These are phyloP conservation scores for Microctonus aethiopoides DNA, from an alignment of 2,888 invertebrate species.

Conservation along the genomic window DNA sequence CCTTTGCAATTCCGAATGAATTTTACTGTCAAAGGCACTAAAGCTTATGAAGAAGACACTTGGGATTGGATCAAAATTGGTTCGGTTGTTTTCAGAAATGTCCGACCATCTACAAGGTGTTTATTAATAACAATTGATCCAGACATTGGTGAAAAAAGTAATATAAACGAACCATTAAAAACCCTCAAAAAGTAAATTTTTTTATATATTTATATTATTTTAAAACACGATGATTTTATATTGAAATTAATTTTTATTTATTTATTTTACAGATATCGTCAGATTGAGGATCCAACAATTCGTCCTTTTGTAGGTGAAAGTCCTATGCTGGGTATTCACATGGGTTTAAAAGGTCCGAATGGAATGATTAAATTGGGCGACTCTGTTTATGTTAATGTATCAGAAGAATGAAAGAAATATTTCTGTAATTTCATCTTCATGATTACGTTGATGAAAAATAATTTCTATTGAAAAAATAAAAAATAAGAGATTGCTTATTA, in stretches of 20 bases:
- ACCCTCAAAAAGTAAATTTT: constrained; percentile 77
- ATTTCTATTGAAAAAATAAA: too few species aligned
- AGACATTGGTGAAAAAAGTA: constrained; percentile 73
- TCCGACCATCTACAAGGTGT: constrained; percentile 78
- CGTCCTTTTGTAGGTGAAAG: constrained; percentile 58
- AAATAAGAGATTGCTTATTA: too few species aligned
- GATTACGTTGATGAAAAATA: constrained; percentile 62
- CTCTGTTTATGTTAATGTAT: constrained; percentile 67
- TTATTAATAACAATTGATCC: constrained; percentile 79
- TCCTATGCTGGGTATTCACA: constrained; percentile 70
- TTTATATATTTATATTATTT: too few species aligned
- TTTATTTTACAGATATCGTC: constrained; percentile 70
- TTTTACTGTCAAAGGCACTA: constrained; percentile 73
- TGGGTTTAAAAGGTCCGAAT: constrained; percentile 65
- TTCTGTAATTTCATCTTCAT: constrained; percentile 50
- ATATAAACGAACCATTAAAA: constrained; percentile 73
- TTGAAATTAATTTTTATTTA: constrained; percentile 7
- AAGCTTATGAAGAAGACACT: constrained; percentile 75
- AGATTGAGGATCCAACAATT: constrained; percentile 59
- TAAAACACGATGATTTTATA: not conserved
- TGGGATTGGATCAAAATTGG: constrained; percentile 81
- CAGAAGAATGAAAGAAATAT: constrained; percentile 45
- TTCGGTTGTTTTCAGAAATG: constrained; percentile 72
- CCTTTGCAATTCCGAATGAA: constrained; percentile 76
- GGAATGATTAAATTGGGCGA: constrained; percentile 69